Evolutionary conservation across 1,140 invertebrate genomes (phyloP), one percentile per base, ranked within the genome.

Genomic region (Tetramorium alpestre): DNA sequence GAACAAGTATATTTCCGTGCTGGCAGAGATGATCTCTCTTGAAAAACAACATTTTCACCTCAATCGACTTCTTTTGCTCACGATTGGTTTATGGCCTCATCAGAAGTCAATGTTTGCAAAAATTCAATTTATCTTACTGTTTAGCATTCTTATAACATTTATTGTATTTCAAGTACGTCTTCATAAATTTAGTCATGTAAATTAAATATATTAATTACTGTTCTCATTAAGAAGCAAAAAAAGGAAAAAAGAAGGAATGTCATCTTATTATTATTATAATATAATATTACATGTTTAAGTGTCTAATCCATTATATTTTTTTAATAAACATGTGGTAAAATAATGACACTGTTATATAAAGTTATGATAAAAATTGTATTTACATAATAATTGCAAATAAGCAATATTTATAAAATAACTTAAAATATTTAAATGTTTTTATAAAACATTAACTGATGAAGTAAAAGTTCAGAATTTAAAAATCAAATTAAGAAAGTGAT

Each of bases 81-180:
- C 44, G 6, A 44, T 82, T 54, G 80, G 67, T 4, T 33, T 82
- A 8, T 82, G 80, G 67, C 80, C 80, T 11, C n/a, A 33, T 13
- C 10, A 73, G 13, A 18, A 7, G 47, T 60, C 51, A 0, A n/a
- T 1, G 0, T 0, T 82, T 22, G 41, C 54, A 33, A 10, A 25
- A 60, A 0, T 72, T 28, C 80, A 82, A 38, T 72, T 73, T 28
- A 38, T 33, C 11, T 4, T 82, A 1, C 0, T 82, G 11, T 58
- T 33, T 58, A 10, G 22, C 47, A 82, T 38, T 33, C 13, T 82
- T 0, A 33, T 16, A 22, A 73, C 67, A 51, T 82, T 33, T 73
- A 82, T 82, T 22, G 1, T 11, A 58, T 82, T 72, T 82, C 80
- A 82, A 51, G 80, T 82, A 38, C 0, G 2, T 25, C 1, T 28